Base-by-base conservation (phyloP, 2,888 invertebrate genomes). In the Caenorhabditis sp. region DNA sequence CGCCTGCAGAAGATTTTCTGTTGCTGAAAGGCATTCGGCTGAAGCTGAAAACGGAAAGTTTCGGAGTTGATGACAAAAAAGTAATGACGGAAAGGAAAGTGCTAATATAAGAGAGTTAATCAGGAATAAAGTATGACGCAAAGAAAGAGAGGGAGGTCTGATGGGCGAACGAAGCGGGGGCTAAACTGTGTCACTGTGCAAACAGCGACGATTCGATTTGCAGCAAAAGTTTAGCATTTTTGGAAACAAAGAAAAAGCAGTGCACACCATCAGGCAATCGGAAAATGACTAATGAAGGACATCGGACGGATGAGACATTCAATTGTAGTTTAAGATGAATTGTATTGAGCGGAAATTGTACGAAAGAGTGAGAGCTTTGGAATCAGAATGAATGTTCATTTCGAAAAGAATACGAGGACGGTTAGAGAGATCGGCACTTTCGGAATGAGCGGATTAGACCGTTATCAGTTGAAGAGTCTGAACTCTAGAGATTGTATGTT, bases 141-240 rank as follows among this genome's bases (percentile, higher is more conserved):
- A 11, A 41, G 27, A 53, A 35, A 20, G 13, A n/a, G 55, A 56
- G 50, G 50, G 32, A 17, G 50, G 50, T 50, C 56, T 43, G 13
- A 45, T 15, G 4, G 52, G 32, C 32, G 58, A 27, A 20, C 26
- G 17, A 20, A 32, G 68, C 52, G 66, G 56, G 66, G 66, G 56
- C 56, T 56, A 66, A 66, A 43, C 24, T 43, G 45, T 66, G 68
- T 68, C 68, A 68, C 52, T 68, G 59, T 27, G 52, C 68, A 68
- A 68, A 68, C 53, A 65, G 13, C 4, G 1, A 11, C 37, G 15
- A 61, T 53, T 55, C 24, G 35, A 39, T 48, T 66, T 66, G 66
- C 66, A 53, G 35, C 11, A n/a, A 15, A 46, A 46, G 63, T 53
- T 53, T 32, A n/a, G 24, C 26, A 24, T 15, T 59, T 59, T 59